phyloP scores from a whole-genome alignment of 1,140 invertebrate species.

The Anastrepha ludens region DNA sequence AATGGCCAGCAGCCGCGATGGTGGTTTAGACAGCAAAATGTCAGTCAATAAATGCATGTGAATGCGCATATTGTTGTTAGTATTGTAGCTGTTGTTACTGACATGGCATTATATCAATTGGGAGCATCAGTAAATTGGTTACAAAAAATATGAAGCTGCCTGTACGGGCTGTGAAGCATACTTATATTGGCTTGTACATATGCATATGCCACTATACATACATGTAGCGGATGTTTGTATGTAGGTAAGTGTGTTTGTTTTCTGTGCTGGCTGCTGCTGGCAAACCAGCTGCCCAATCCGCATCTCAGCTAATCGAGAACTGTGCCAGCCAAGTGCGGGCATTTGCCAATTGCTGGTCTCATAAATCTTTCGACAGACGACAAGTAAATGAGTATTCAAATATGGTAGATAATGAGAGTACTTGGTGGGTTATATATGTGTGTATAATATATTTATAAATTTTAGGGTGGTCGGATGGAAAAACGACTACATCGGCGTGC shows the following conservation, averaged over 20 bases:
- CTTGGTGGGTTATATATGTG: neutral
- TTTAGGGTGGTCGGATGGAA: no score
- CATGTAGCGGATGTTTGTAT: neutral
- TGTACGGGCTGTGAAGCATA: neutral
- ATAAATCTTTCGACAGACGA: constrained; percentile 37
- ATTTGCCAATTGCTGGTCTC: constrained; percentile 40
- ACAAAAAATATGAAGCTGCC: constrained; percentile 4
- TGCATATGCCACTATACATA: neutral
- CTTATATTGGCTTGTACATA: neutral
- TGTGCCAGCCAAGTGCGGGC: neutral
- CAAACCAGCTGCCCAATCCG: neutral
- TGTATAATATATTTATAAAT: no score
- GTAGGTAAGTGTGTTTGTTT: neutral
- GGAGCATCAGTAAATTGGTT: constrained; percentile 46
- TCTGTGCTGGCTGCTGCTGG: neutral
- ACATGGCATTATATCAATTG: constrained; percentile 8
- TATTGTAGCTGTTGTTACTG: neutral
- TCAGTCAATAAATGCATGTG: constrained; percentile 25
- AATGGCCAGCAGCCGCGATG: constrained; percentile 38
- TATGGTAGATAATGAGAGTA: constrained; percentile 34
- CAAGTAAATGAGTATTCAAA: constrained; percentile 49
- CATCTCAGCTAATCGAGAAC: constrained; percentile 14
- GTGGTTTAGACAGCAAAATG: constrained; percentile 42
- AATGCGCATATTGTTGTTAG: constrained; percentile 11
- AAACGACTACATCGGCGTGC: no score